Percentiles rank a stretch among this genome's conserved stretches.
These are phyloP conservation scores for Acronicta alni DNA, from an alignment of 2,888 invertebrate species.

Conservation along the genomic window DNA sequence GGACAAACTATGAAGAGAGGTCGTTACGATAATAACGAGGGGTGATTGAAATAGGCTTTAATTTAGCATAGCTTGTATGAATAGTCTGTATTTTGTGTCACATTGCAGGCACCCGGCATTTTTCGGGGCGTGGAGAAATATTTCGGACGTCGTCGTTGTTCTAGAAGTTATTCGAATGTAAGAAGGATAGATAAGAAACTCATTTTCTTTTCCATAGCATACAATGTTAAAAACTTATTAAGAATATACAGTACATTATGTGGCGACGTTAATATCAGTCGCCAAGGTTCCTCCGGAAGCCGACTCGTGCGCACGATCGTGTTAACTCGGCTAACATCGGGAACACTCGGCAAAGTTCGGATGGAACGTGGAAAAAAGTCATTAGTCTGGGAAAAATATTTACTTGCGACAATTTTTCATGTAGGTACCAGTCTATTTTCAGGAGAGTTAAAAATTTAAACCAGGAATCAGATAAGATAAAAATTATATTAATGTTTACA, in stretches of 20 bases:
- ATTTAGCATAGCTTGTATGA: constrained; percentile 29
- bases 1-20: constrained; percentile 50
- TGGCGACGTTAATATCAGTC: constrained; percentile 56
- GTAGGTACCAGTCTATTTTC: constrained; percentile 12
- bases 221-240: constrained; percentile 52
- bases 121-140: too few species aligned
- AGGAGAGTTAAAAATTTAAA: neutral
- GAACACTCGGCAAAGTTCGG: constrained; percentile 42
- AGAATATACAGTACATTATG: too few species aligned
- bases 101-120: neutral
- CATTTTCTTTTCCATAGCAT: neutral
- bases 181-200: neutral
- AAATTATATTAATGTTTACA: constrained; percentile 18
- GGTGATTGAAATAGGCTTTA: constrained; percentile 40
- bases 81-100: constrained; percentile 7
- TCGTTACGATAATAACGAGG: constrained; percentile 37
- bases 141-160: too few species aligned
- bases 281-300: constrained; percentile 66
- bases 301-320: constrained; percentile 46
- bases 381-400: constrained; percentile 29
- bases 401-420: constrained; percentile 24
- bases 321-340: constrained; percentile 55
- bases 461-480: constrained; percentile 3
- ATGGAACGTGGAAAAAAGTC: constrained; percentile 36
- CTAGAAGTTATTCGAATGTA: neutral